Conservation (phyloP, 2,888 invertebrate species). For the Crocallis elinguaria region DNA sequence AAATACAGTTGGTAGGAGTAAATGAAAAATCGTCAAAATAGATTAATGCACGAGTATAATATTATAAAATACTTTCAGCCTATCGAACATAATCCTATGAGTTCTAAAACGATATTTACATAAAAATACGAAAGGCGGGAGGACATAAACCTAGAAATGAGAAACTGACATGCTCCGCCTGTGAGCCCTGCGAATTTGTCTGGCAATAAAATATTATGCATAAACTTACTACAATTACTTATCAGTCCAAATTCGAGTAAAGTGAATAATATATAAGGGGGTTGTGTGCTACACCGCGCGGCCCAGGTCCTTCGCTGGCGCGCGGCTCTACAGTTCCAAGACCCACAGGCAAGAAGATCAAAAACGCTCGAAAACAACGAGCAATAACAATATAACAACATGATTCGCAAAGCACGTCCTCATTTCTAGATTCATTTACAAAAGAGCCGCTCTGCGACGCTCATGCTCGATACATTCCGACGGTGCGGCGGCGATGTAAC, state of each 20-base stretch:
- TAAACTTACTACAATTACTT: slow-evolving; percentile 36
- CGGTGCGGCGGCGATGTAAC: slow-evolving; percentile 11
- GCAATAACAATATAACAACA: slow-evolving; percentile 35
- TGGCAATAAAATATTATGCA: slow-evolving; percentile 49
- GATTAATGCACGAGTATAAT: slow-evolving; percentile 78
- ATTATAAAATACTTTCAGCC: slow-evolving; percentile 83
- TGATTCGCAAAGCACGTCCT: slow-evolving; percentile 36
- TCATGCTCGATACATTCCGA: slow-evolving; percentile 22
- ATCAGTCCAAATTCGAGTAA: slow-evolving; percentile 40
- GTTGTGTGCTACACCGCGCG: slow-evolving; percentile 45
- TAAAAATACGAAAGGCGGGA: slow-evolving; percentile 70
- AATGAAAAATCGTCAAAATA: slow-evolving; percentile 51
- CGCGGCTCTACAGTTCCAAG: slow-evolving; percentile 37
- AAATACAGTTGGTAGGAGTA: no score
- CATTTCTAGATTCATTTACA: slow-evolving; percentile 42
- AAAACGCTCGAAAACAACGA: slow-evolving; percentile 16
- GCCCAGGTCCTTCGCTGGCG: slow-evolving; percentile 55
- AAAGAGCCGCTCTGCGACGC: slow-evolving; percentile 36
- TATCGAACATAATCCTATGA: slow-evolving; percentile 80
- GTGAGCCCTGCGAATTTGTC: slow-evolving; percentile 44
- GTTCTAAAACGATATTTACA: slow-evolving; percentile 80
- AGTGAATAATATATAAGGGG: slow-evolving; percentile 46
- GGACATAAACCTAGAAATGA: slow-evolving; percentile 56
- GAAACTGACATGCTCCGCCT: slow-evolving; percentile 46
- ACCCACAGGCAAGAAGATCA: slow-evolving; percentile 30